Evolutionary conservation across 1,140 invertebrate genomes (phyloP), one percentile per base, ranked within the genome.

Genomic region (Coenobita brevimanus): DNA sequence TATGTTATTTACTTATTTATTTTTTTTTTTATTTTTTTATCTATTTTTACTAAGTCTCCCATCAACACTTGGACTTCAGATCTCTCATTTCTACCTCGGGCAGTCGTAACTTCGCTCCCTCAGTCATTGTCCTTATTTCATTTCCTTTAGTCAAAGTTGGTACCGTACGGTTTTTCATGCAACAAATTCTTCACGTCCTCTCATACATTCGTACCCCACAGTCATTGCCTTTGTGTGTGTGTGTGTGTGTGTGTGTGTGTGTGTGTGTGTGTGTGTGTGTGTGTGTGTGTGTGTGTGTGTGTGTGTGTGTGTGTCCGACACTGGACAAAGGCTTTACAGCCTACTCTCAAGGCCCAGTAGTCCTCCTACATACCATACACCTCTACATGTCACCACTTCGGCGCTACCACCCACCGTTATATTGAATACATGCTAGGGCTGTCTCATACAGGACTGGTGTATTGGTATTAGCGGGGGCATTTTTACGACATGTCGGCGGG

Each of bases 221-320:
- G 21, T 10, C 8, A 21, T 10, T 54, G 50, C 8, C 8, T 10
- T 54, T 8, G 21, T 54, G 8, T 54, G 8, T 8, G 50, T 8
- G 50, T 8, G 50, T 54, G 8, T 8, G 21, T 54, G 21, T 10
- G 21, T 54, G 8, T 21, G 21, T 54, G 21, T 8, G 21, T 54
- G 21, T 54, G 50, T 62, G 60, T 62, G 60, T 62, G 60, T 62
- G 60, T 62, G 60, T 62, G 60, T 62, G 60, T 62, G 60, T 62
- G 60, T 62, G 60, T 62, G 60, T 62, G 60, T 62, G 60, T 62
- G 60, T 62, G 60, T 62, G 60, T 62, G 60, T 62, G 60, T 62
- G 60, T 62, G 60, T 62, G 60, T 62, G 60, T 62, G n/a, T n/a
- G n/a, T n/a, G n/a, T n/a, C n/a, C n/a, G n/a, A n/a, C n/a, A n/a